Evolutionary conservation across 2,113 vertebrate species (phyloP), one percentile per base, ranked within the genome.

Genomic region (Pteropus alecto): DNA sequence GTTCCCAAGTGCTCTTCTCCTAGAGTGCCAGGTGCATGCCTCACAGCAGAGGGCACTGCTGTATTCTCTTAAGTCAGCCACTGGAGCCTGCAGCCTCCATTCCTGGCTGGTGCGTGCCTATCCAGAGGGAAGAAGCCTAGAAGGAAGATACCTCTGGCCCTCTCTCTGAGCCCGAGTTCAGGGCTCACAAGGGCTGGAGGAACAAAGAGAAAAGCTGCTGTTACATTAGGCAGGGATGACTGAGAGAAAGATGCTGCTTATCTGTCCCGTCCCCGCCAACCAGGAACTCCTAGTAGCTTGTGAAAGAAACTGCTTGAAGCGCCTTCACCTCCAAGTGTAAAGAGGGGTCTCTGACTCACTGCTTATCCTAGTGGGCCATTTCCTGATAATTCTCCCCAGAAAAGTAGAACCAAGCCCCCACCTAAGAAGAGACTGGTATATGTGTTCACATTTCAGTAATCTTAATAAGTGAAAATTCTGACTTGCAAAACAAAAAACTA

Each of bases 1-100:
- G 15, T 51, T 73, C 1, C 2, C n/a, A 21, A 6, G 5, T 26
- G 15, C 12, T 56, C 26, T 56, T 77, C 84, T 92, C 71, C 74
- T 61, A 41, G 54, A 87, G 21, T 96, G 96, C 63, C 4, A 0
- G 10, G 0, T 33, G 28, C 60, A 35, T 56, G 84, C 85, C 46
- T 96, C 78, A 82, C 98, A 97, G 97, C 97, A 98, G 98, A 98
- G 98, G 98, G 98, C 98, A 56, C 96, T 97, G 70, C 90, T 93
- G 95, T 63, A 90, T 90, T 93, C 85, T 70, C 33, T 84, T 84
- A 94, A 94, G 30, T 65, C 77, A 65, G 24, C 24, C n/a, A 13
- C 63, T 14, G 71, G 58, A 61, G 16, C 48, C 46, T 28, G 35
- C 73, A 19, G 48, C 61, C 58, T 96, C 19, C 3, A 5, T 30